Base-by-base conservation (phyloP, 2,888 invertebrate genomes). In the Drosophila lutescens region DNA sequence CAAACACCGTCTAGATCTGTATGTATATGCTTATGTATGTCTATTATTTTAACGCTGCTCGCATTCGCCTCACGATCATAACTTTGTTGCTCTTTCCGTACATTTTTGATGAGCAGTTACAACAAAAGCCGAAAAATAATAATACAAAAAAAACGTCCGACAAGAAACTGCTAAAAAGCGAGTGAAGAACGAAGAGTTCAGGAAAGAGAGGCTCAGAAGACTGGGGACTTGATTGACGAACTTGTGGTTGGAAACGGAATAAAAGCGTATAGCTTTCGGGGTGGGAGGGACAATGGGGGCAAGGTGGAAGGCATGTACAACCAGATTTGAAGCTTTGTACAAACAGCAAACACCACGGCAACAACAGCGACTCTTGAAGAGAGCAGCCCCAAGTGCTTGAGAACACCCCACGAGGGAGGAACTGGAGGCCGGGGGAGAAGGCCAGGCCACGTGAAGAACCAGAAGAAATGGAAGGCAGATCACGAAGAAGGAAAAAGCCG, bases 281-380 rank as follows among this genome's bases (percentile, higher is more conserved):
- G 44, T 6, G 32, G 32, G 12, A 32, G 49, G 36, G n/a, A 41
- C 6, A n/a, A 9, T 54, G 60, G 53, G 7, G 34, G 36, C 17
- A 12, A 50, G 38, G 47, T 23, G 59, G n/a, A 53, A 60, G 40
- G 46, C 43, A 56, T 75, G 75, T 73, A 67, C 56, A 74, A 68
- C 79, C 82, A 81, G 87, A 85, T 86, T 88, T 85, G 79, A 88
- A 88, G 85, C 85, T 85, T 85, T 85, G 68, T 81, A 85, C 87
- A 85, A 85, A 85, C 81, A 85, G 75, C 74, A 53, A 81, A 63
- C 46, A 57, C 34, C 58, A 17, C 51, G 51, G 26, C 43, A 49
- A 44, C 40, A 59, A 47, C 46, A 41, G 50, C 66, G 32, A 17
- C 62, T 63, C 63, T 63, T 63, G 47, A 75, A 61, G 84, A 74